Percentiles rank a stretch among this genome's conserved stretches.
Evolutionary conservation across 2,888 invertebrate genomes (phyloP).

Genomic region (Athrips mouffetella): DNA sequence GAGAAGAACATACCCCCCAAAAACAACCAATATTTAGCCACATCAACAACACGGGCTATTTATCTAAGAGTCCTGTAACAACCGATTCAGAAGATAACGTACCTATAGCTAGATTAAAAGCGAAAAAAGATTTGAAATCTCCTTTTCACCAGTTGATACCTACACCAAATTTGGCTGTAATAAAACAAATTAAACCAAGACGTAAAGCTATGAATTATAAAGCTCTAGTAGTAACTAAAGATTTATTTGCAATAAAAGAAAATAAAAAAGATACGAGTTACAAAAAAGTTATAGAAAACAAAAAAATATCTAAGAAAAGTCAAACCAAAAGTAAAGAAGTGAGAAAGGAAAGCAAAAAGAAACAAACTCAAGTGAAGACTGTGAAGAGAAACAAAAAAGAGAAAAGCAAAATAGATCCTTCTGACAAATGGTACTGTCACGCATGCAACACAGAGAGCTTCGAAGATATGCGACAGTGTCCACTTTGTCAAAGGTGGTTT

Average conservation of each 20-base stretch:
- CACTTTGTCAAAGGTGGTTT: background rate
- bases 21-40: background rate
- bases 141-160: constrained; percentile 16
- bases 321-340: too few relatives aligned
- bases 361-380: background rate
- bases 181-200: constrained; percentile 13
- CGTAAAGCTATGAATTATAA: constrained; percentile 17
- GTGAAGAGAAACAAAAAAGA: background rate
- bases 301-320: too few relatives aligned
- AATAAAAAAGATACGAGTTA: too few relatives aligned
- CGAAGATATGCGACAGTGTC: background rate
- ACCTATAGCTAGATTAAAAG: constrained; percentile 8
- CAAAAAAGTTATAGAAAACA: background rate
- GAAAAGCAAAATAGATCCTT: too few relatives aligned
- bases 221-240: constrained; percentile 19
- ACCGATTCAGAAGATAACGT: constrained; percentile 2
- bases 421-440: background rate
- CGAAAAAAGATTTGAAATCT: constrained; percentile 12
- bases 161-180: constrained; percentile 11
- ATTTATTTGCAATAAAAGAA: constrained; percentile 16
- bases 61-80: too few relatives aligned
- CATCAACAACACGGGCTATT: background rate
- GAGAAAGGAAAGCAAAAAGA: background rate
- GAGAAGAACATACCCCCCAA: too few relatives aligned
- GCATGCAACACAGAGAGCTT: background rate